phyloP scores from a whole-genome alignment of 2,113 vertebrate species.

The Hoplias malabaricus region DNA sequence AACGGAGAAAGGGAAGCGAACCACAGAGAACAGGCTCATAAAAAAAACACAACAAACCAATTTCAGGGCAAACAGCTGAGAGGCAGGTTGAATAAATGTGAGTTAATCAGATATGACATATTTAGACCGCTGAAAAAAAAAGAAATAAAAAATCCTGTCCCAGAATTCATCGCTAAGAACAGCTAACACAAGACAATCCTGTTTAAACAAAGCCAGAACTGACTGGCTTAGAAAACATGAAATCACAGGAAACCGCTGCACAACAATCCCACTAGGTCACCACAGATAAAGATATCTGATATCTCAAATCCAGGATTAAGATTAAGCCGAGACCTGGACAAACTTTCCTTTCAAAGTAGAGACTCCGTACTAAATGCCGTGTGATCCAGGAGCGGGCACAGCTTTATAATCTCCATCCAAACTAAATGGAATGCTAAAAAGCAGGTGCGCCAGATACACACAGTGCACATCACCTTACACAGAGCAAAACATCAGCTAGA shows the following conservation, averaged over 20 bases:
- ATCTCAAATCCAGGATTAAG: no score
- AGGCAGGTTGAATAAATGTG: constrained; percentile 4
- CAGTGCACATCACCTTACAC: no score
- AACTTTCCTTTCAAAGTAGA: no score
- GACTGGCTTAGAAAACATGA: background rate
- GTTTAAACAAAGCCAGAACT: background rate
- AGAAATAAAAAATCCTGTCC: background rate
- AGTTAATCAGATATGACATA: constrained; percentile 9
- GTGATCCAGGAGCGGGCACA: no score
- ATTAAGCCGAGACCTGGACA: no score
- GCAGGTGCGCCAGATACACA: no score
- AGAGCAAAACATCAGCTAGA: no score
- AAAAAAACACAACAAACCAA: background rate
- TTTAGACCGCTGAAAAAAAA: constrained; percentile 19
- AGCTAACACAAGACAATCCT: background rate
- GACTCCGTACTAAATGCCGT: no score
- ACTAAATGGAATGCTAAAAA: no score
- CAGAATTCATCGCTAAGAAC: background rate
- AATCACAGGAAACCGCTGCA: background rate
- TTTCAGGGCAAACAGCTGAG: background rate
- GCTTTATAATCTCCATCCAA: no score
- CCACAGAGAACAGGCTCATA: background rate
- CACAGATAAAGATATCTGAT: no score
- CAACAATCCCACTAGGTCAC: background rate
- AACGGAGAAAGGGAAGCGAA: background rate